Evolutionary conservation across 2,113 vertebrate genomes (phyloP).

Genomic region (Tragelaphus buxtoni): DNA sequence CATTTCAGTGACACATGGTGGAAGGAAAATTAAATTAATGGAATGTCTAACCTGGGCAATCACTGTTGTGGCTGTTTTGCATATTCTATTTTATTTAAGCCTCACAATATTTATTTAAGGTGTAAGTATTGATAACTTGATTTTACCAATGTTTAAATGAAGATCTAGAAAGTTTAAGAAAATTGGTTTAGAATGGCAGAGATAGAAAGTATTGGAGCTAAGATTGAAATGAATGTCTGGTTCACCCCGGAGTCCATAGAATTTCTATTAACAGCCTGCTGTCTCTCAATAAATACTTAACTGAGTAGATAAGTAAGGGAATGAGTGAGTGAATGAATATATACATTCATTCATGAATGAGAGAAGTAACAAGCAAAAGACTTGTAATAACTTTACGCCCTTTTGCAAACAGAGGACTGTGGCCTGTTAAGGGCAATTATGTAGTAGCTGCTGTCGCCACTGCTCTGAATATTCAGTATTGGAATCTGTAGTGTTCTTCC

Average conservation of each 20-base stretch:
- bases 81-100: background rate
- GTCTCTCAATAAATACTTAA: background rate
- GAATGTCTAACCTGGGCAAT: background rate
- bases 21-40: background rate
- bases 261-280: background rate
- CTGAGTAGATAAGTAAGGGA: background rate
- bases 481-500: background rate
- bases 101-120: background rate
- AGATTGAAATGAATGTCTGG: background rate
- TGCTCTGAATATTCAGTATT: background rate
- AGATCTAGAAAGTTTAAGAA: background rate
- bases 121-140: background rate
- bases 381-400: background rate
- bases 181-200: background rate
- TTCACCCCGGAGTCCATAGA: background rate
- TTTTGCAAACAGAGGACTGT: background rate
- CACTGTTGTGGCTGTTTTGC: background rate
- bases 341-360: background rate
- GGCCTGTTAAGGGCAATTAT: background rate
- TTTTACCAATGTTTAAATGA: slow-evolving; percentile 5
- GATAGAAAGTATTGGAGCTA: background rate
- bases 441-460: background rate
- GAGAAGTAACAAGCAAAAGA: background rate
- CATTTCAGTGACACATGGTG: background rate
- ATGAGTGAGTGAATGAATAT: background rate